These are phyloP conservation scores for Ciconia stormi DNA, from an alignment of 2,113 vertebrate genomes.

Conservation along the genomic window DNA sequence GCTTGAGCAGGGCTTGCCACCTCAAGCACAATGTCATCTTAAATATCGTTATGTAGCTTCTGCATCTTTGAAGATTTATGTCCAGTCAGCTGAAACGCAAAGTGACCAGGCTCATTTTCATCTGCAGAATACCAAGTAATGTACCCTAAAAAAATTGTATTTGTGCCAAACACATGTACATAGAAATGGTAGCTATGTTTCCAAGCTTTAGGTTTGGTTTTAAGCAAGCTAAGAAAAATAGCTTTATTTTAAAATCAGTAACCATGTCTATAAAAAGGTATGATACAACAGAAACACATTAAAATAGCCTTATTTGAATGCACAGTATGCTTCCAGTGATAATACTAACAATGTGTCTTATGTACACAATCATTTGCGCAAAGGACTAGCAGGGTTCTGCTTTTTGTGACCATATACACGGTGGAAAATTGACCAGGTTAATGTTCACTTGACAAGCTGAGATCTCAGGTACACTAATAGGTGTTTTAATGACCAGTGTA, in stretches of 20 bases:
- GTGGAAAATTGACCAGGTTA: background rate
- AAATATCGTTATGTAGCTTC: background rate
- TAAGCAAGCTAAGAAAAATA: background rate
- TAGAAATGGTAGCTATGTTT: background rate
- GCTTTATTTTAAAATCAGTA: background rate
- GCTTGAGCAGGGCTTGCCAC: background rate
- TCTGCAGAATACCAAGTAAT: background rate
- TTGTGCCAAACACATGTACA: background rate
- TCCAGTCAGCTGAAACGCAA: background rate
- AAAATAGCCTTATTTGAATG: background rate
- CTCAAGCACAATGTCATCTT: slow-evolving; percentile 3
- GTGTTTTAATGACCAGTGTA: background rate
- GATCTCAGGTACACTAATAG: background rate
- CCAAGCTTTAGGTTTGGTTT: background rate
- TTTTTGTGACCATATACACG: background rate
- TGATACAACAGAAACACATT: background rate
- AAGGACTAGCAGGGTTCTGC: background rate
- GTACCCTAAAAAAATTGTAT: background rate
- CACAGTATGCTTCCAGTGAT: background rate
- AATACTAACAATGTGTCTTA: background rate
- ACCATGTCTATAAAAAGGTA: background rate
- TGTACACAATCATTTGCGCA: background rate
- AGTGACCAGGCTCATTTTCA: background rate
- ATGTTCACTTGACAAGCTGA: background rate
- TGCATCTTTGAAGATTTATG: background rate